phyloP scores from a whole-genome alignment of 1,140 invertebrate species.

The Anastatus disparis region DNA sequence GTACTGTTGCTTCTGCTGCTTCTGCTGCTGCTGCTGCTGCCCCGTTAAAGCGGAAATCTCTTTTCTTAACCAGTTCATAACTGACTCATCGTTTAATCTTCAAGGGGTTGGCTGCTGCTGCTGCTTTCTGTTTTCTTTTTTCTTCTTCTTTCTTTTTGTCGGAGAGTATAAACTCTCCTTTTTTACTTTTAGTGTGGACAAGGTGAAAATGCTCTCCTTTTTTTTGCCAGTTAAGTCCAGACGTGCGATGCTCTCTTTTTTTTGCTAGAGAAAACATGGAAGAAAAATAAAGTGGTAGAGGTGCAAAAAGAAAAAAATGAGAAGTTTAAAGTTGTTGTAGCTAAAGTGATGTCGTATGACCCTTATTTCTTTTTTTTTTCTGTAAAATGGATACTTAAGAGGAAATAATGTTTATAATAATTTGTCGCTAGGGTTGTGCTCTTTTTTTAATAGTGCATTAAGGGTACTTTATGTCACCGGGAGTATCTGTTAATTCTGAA shows the following conservation, averaged over 20 bases:
- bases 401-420: too few relatives aligned
- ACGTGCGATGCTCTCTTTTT: slow-evolving; percentile 8
- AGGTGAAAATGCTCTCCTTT: neutral
- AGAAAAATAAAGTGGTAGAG: too few relatives aligned
- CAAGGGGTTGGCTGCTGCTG: too few relatives aligned
- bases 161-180: slow-evolving; percentile 27
- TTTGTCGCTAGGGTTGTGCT: too few relatives aligned
- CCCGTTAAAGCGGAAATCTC: slow-evolving; percentile 20
- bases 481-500: too few relatives aligned
- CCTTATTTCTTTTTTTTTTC: too few relatives aligned
- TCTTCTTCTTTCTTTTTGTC: neutral
- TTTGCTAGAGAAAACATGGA: neutral
- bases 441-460: too few relatives aligned
- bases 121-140: neutral
- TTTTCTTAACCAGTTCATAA: slow-evolving; percentile 39
- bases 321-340: too few relatives aligned
- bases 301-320: neutral
- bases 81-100: slow-evolving; percentile 31
- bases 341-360: too few relatives aligned
- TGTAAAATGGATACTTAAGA: too few relatives aligned
- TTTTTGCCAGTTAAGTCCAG: neutral
- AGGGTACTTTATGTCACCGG: too few relatives aligned
- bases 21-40: neutral
- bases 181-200: slow-evolving; percentile 5
- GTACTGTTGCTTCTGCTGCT: neutral